phyloP scores from a whole-genome alignment of 1,140 invertebrate genomes.

The silkworm (Bombyx mori) region DNA sequence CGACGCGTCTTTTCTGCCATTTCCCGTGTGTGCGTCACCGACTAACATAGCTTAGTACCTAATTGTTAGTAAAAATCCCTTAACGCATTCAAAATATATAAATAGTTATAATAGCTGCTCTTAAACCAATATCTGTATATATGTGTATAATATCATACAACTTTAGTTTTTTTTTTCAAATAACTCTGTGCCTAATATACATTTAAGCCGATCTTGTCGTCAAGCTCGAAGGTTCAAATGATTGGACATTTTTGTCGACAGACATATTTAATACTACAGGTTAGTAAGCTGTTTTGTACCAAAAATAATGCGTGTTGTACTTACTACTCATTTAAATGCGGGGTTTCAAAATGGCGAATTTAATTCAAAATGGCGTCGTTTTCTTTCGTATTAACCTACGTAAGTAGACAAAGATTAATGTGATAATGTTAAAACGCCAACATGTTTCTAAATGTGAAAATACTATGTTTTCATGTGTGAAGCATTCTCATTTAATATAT shows the following conservation, averaged over 20 bases:
- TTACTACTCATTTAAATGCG: constrained; percentile 41
- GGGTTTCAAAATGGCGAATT: constrained; percentile 1
- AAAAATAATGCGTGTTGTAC: constrained; percentile 28
- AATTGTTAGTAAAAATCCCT: constrained; percentile 69
- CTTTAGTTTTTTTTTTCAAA: constrained; percentile 47
- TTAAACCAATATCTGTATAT: constrained; percentile 53
- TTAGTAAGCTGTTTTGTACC: constrained; percentile 28
- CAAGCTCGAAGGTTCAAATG: constrained; percentile 55
- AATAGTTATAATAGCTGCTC: constrained; percentile 52
- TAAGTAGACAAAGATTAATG: neutral
- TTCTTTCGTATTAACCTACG: too few relatives aligned
- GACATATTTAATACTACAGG: constrained; percentile 26
- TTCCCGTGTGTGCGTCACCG: constrained; percentile 11
- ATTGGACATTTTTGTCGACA: constrained; percentile 44
- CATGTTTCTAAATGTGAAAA: constrained; percentile 8
- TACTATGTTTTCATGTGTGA: constrained; percentile 13
- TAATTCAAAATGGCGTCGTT: constrained; percentile 8
- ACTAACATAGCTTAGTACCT: constrained; percentile 57
- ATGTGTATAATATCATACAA: constrained; percentile 63
- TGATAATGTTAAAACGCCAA: neutral
- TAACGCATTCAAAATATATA: constrained; percentile 69
- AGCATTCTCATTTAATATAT: constrained; percentile 24
- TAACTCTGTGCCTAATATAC: constrained; percentile 68
- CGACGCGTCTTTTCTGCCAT: constrained; percentile 19
- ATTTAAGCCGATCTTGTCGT: constrained; percentile 60